phyloP scores from a whole-genome alignment of 2,888 invertebrate genomes.

The Deilephila elpenor region DNA sequence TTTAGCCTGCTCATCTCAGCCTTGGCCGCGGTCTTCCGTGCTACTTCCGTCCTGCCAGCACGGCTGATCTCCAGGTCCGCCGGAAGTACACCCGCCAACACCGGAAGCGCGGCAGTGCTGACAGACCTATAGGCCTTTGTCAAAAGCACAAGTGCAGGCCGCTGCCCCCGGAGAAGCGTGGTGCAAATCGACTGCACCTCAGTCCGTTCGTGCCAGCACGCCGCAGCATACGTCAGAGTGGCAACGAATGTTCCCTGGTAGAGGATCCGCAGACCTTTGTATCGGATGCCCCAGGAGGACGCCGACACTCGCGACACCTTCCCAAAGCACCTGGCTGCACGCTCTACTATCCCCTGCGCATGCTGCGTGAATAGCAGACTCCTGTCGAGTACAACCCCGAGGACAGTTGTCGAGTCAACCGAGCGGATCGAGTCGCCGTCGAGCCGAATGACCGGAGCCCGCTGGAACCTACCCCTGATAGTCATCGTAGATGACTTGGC shows the following conservation, averaged over 20 bases:
- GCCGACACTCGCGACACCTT: conserved; percentile 45
- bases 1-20: neutral
- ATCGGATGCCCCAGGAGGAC: conserved; percentile 44
- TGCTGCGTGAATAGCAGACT: conserved; percentile 33
- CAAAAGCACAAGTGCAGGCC: conserved; percentile 30
- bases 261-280: conserved; percentile 35
- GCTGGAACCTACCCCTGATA: conserved; percentile 23
- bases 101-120: conserved; percentile 12
- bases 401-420: conserved; percentile 26
- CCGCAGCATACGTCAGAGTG: conserved; percentile 38
- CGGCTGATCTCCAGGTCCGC: conserved; percentile 38
- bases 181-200: neutral
- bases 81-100: conserved; percentile 35
- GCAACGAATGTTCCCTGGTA: conserved; percentile 32
- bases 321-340: conserved; percentile 39
- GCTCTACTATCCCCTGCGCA: conserved; percentile 39
- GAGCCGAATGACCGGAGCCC: conserved; percentile 26
- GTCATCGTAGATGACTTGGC: conserved; percentile 34
- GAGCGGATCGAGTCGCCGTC: conserved; percentile 21
- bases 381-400: conserved; percentile 40
- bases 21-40: neutral
- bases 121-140: conserved; percentile 38
- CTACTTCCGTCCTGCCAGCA: conserved; percentile 27
- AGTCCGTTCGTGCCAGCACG: conserved; percentile 31
- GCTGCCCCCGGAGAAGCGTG: conserved; percentile 10